These are phyloP conservation scores for Sebastes trivittatus DNA, from an alignment of 2,797 vertebrate genomes.

Conservation along the genomic window DNA sequence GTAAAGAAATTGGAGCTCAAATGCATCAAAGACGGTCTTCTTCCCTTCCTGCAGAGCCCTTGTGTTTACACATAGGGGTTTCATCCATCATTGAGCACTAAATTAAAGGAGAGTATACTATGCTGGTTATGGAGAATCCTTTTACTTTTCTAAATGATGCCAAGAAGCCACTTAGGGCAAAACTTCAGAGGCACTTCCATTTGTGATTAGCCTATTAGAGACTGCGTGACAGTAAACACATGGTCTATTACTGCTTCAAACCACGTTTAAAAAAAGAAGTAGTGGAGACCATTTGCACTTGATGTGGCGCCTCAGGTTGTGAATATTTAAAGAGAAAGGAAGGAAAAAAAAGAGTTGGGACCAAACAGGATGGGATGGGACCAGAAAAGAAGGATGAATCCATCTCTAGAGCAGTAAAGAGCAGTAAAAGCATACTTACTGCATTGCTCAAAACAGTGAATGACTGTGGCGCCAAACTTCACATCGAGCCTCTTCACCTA, in stretches of 20 bases:
- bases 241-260: neutral
- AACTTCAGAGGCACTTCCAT: neutral
- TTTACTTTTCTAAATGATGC: neutral
- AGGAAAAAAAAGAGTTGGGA: neutral
- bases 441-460: conserved; percentile 61
- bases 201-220: neutral
- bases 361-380: neutral
- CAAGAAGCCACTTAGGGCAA: neutral
- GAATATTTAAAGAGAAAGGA: neutral
- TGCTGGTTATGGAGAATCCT: neutral
- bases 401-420: neutral
- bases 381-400: neutral
- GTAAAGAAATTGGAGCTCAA: neutral
- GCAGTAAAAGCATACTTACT: conserved; percentile 61
- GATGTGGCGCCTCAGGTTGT: neutral
- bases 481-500: conserved; percentile 76
- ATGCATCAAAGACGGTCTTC: neutral
- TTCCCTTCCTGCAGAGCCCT: neutral
- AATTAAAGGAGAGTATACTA: neutral
- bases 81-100: neutral
- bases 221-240: neutral
- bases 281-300: neutral
- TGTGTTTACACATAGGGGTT: neutral
- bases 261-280: neutral
- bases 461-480: conserved; percentile 61